These are phyloP conservation scores for Beris morrisii DNA, from an alignment of 2,888 invertebrate genomes.

Conservation along the genomic window DNA sequence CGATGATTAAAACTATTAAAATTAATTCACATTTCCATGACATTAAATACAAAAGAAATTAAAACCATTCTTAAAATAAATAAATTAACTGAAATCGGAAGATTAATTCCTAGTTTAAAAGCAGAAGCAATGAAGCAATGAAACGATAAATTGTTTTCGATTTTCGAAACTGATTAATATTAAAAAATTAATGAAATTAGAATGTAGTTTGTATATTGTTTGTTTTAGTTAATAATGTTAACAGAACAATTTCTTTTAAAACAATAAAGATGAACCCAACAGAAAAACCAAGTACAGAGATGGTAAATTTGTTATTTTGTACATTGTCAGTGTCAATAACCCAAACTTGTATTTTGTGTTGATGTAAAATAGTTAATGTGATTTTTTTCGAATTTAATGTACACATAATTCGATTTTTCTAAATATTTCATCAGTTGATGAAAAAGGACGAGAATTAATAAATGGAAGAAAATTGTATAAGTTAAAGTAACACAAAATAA, in stretches of 20 bases:
- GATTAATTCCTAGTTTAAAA: not conserved
- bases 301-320: too few species aligned
- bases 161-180: not conserved
- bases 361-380: too few species aligned
- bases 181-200: constrained; percentile 2
- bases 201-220: not conserved
- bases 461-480: too few species aligned
- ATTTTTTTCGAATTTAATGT: too few species aligned
- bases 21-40: not conserved
- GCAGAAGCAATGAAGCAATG: constrained; percentile 3
- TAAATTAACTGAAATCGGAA: not conserved
- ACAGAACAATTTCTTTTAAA: not conserved
- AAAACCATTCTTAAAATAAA: not conserved
- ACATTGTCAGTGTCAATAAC: too few species aligned
- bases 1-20: not conserved
- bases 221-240: not conserved
- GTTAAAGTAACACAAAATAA: too few species aligned
- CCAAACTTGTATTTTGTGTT: too few species aligned
- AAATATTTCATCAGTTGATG: too few species aligned
- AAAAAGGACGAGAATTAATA: too few species aligned
- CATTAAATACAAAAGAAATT: not conserved
- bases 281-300: constrained; percentile 29
- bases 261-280: constrained; percentile 30
- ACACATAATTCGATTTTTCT: too few species aligned
- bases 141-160: not conserved